Evolutionary conservation across 2,113 vertebrate species (phyloP).

Genomic region (Damaliscus lunatus): DNA sequence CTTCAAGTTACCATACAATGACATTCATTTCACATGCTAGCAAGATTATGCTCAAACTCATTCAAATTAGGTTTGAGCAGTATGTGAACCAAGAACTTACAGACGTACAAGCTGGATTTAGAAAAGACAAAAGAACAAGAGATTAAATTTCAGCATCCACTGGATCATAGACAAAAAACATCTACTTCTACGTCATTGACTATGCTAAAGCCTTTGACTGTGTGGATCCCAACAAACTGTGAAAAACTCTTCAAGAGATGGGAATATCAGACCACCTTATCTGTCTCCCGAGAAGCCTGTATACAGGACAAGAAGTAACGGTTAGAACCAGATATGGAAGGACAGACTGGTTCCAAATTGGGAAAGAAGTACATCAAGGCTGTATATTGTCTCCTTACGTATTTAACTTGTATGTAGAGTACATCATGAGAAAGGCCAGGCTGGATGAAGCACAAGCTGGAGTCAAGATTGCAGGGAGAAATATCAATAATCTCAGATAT

Average conservation of each 20-base stretch:
- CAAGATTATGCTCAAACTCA: not conserved
- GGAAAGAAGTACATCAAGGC: fast-evolving
- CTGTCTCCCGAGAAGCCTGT: not conserved
- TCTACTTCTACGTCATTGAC: not conserved
- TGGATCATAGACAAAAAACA: not conserved
- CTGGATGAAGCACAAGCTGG: not conserved
- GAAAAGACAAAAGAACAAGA: not conserved
- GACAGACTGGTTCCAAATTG: not conserved
- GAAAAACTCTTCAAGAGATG: not conserved
- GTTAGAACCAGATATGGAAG: not conserved
- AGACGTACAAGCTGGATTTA: not conserved
- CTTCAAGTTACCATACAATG: not conserved
- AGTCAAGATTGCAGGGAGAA: not conserved
- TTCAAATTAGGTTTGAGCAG: not conserved
- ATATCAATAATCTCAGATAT: not conserved
- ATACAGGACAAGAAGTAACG: not conserved
- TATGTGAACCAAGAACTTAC: not conserved
- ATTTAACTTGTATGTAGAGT: not conserved
- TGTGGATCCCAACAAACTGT: not conserved
- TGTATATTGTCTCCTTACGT: not conserved
- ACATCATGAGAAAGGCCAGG: not conserved
- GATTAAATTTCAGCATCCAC: not conserved
- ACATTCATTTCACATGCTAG: not conserved
- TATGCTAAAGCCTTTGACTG: not conserved
- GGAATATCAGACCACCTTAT: not conserved